Base-by-base conservation (phyloP, 2,113 vertebrate genomes). In the Isichthys henryi region DNA sequence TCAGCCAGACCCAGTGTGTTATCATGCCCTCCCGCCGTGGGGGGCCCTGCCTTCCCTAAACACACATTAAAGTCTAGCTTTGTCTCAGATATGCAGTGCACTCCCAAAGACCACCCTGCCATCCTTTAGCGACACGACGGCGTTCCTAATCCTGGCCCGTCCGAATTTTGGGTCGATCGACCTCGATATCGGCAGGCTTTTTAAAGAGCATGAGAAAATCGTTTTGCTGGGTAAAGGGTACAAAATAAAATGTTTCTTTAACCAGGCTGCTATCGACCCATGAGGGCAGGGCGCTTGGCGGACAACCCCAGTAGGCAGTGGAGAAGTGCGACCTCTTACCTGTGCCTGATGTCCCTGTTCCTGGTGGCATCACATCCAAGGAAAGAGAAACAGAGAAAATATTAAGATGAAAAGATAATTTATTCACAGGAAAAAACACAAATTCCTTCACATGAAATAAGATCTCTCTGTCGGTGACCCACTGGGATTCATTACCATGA, bases 281-380 rank as follows among this genome's bases (percentile, higher is more conserved):
- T 11, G 7, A 84, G 3, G 39, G 9, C 45, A n/a, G 23, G 21
- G 39, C 0, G 1, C 9, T 50, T 19, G 11, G 50, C 7, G 50
- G 23, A 87, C 7, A 2, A 53, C 3, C 49, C 31, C 9, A 13
- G 48, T 3, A 31, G 3, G 1, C 17, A 58, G 49, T 7, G 21
- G 2, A 4, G n/a, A 35, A 89, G 84, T 87, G 90, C 91, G 7
- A 15, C 49, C 91, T 94, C 97, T 96, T 96, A 99, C 98, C 98
- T 99, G 96, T 99, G 98, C 93, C 98, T 97, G 91, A 97, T 98
- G 93, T 99, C 98, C 95, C 98, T 97, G 93, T 99, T 99, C 95
- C 98, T 99, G 96, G 91, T 92, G 90, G 91, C 11, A 89, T 86
- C 93, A 93, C 90, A 94, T 89, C 92, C 91, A 92, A 9, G 89